Conservation (phyloP, 1,140 invertebrate species). For the Rhyacophila brunnea region DNA sequence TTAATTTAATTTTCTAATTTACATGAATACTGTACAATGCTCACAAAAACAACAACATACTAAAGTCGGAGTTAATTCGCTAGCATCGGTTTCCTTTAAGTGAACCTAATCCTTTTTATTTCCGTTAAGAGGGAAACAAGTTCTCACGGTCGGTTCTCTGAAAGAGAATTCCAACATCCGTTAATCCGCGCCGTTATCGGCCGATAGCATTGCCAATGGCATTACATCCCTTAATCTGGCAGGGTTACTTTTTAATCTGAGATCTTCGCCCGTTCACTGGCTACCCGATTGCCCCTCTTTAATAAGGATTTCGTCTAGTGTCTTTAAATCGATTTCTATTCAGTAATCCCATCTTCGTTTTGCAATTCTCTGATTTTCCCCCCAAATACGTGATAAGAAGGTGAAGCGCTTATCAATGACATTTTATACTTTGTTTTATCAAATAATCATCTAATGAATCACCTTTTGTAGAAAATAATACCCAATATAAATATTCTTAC, state of each 20-base stretch:
- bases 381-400: background rate
- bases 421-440: too few species aligned
- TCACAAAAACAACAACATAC: too few species aligned
- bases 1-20: too few species aligned
- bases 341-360: background rate
- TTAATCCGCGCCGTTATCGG: slow-evolving; percentile 32
- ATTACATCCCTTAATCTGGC: slow-evolving; percentile 28
- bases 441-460: too few species aligned
- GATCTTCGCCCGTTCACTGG: slow-evolving; percentile 1
- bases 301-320: background rate
- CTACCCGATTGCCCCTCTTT: background rate
- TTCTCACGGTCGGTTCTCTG: slow-evolving; percentile 5
- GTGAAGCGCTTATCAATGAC: background rate
- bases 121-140: slow-evolving; percentile 4
- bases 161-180: slow-evolving; percentile 12
- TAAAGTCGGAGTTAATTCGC: too few species aligned
- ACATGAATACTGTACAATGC: too few species aligned
- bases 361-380: background rate
- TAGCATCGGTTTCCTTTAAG: background rate
- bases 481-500: too few species aligned
- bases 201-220: slow-evolving; percentile 26
- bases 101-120: slow-evolving; percentile 33
- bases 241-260: slow-evolving; percentile 31
- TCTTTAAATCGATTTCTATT: background rate
- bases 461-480: too few species aligned